Evolutionary conservation across 37 sponge, comb jelly and placozoan genomes (phyloP), one percentile per base, ranked within the genome.

Genomic region (Beroe forskalii): DNA sequence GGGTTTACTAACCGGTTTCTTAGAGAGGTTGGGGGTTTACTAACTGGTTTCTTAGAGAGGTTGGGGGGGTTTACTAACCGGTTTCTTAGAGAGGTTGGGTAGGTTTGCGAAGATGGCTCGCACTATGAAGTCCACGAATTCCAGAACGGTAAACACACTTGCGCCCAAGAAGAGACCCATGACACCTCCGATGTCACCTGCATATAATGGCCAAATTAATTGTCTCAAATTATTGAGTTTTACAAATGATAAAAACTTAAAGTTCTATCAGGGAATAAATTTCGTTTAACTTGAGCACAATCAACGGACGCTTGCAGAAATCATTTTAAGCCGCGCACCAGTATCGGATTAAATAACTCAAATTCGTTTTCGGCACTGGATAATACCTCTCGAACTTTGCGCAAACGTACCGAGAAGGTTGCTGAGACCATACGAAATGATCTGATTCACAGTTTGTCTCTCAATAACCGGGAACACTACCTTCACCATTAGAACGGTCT

Each of bases 131-230:
- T 44, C 86, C 55, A 80, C 14, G 55, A 80, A 80, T 48, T 80
- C 86, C 27, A 80, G 86, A 6, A 80, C 55, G 2, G 86, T 80
- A 43, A 80, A 80, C 23, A 80, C 48, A 23, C 86, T 80, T 22
- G 55, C 86, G 6, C 86, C 86, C 25, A 80, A 25, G 30, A 80
- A 80, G 44, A 80, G 55, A 28, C 86, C 86, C 55, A 80, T 14
- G 1, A 80, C 86, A 12, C 86, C 86, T 27, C 86, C 86, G 35
- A 80, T 80, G 22, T 80, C 86, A 33, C 86, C 86, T 80, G 55
- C n/a, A n/a, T n/a, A n/a, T n/a, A n/a, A n/a, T n/a, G 60, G 60
- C 9, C 9, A 55, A 55, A 17, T 55, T 17, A 17, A 17, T 55
- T 17, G 14, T 55, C 60, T 55, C 60, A 55, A 9, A 20, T 55